These are phyloP conservation scores for Hemicentrotus pulcherrimus DNA, from an alignment of 35 echinoderm and acorn worm species.

Conservation along the genomic window DNA sequence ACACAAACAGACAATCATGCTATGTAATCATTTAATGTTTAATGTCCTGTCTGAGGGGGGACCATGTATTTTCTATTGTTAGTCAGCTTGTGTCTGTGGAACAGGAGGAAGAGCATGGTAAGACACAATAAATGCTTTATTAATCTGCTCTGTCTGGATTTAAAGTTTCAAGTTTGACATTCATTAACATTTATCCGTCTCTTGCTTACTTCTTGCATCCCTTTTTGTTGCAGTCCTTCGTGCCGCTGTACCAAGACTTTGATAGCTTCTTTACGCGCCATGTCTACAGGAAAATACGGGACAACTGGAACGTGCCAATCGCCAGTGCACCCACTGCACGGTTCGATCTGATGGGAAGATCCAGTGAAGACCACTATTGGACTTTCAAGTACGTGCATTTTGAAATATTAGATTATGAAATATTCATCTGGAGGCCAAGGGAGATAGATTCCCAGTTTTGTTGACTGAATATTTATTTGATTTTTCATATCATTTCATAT, in stretches of 20 bases:
- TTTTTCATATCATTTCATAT: too few species aligned
- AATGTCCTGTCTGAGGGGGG: too few species aligned
- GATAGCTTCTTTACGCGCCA: slow-evolving; percentile 87
- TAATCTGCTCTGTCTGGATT: too few species aligned
- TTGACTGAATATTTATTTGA: neutral
- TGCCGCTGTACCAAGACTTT: slow-evolving; percentile 89
- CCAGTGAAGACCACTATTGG: slow-evolving; percentile 81
- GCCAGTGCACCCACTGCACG: slow-evolving; percentile 67
- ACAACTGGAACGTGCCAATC: slow-evolving; percentile 75
- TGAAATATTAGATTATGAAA: neutral
- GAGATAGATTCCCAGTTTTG: neutral
- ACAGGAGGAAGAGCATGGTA: too few species aligned
- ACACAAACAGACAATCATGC: too few species aligned
- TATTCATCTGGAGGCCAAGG: neutral
- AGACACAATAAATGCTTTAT: too few species aligned
- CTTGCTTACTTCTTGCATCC: neutral
- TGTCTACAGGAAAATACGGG: slow-evolving; percentile 78
- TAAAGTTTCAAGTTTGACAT: too few species aligned
- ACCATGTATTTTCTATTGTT: too few species aligned
- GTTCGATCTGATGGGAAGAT: slow-evolving; percentile 72
- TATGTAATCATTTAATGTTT: too few species aligned
- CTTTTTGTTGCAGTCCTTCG: slow-evolving; percentile 79
- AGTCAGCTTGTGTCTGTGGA: too few species aligned
- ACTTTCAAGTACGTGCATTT: slow-evolving; percentile 75
- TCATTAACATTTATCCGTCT: too few species aligned